Evolutionary conservation across 2,888 invertebrate species (phyloP), one percentile per base, ranked within the genome.

Genomic region (Cyclophora punctaria): DNA sequence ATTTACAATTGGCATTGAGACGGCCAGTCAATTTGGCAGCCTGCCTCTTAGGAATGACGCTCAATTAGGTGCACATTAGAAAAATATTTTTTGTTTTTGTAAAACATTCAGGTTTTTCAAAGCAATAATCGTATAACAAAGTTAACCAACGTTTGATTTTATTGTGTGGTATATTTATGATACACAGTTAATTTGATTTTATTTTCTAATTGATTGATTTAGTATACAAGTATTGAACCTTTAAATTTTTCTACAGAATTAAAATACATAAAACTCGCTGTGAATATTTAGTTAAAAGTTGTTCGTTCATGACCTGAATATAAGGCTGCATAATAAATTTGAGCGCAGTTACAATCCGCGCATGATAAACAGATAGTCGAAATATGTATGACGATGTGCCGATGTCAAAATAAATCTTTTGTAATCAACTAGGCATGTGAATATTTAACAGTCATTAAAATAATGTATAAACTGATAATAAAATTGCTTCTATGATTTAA

Each of bases 261-360:
- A 54, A 49, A 55, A 53, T 55, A 51, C 62, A 60, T 66, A 20
- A 20, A 20, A 67, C 70, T 60, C 60, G 62, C 56, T 53, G 69
- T 73, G 74, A 78, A 78, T 77, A 80, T 76, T 73, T 71, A 72
- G 68, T 67, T 67, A 69, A 71, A 63, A 70, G 73, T 71, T 70
- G 72, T 76, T 71, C 71, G 75, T 71, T 79, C 78, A 80, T 83
- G 83, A 81, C 78, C 77, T 77, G 78, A 76, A 80, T 83, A 71
- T 71, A 67, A 67, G 69, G 66, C 64, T 65, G 74, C 76, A 78
- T 80, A 73, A 75, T 64, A 71, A 77, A 77, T 77, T 71, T 71
- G 58, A 56, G 56, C 61, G 56, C 58, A 53, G 69, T 64, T 66
- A 72, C 72, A 63, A 68, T 62, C 60, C 60, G 63, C 69, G 71